These are phyloP conservation scores for Zosterops hypoxanthus DNA, from an alignment of 2,113 vertebrate species.

Conservation along the genomic window DNA sequence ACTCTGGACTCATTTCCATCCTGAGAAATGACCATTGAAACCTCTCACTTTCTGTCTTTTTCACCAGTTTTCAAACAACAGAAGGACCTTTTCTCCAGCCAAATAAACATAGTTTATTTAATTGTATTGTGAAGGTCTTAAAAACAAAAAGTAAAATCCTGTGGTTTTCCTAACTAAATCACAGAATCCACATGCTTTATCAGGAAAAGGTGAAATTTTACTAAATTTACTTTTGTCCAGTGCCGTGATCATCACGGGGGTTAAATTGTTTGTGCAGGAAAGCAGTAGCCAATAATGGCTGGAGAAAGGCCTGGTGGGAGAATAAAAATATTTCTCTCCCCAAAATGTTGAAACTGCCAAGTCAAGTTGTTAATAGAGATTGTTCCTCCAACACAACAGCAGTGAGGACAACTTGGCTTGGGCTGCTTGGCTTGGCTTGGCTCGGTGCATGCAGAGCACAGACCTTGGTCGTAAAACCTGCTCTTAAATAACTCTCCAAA, in stretches of 20 bases:
- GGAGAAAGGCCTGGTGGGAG: background rate
- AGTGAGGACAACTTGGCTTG: constrained; percentile 4
- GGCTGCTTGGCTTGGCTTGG: background rate
- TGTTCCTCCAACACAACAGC: background rate
- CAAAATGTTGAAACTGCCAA: background rate
- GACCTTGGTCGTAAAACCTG: background rate
- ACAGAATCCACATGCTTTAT: background rate
- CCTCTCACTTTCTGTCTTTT: background rate
- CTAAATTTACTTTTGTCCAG: background rate
- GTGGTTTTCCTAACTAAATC: background rate
- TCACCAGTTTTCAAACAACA: background rate
- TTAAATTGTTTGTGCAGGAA: background rate
- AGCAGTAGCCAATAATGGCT: background rate
- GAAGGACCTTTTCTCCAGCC: background rate
- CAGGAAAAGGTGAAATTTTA: background rate
- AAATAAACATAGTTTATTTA: background rate
- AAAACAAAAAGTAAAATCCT: background rate
- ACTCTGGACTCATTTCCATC: background rate
- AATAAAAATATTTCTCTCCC: background rate
- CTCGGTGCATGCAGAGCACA: background rate
- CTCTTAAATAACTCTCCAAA: background rate
- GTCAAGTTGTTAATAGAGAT: constrained; percentile 1
- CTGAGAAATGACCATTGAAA: background rate
- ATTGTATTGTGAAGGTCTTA: background rate
- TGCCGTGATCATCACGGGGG: background rate